These are phyloP conservation scores for Apocrypta bakeri DNA, from an alignment of 1,140 invertebrate genomes.

Conservation along the genomic window DNA sequence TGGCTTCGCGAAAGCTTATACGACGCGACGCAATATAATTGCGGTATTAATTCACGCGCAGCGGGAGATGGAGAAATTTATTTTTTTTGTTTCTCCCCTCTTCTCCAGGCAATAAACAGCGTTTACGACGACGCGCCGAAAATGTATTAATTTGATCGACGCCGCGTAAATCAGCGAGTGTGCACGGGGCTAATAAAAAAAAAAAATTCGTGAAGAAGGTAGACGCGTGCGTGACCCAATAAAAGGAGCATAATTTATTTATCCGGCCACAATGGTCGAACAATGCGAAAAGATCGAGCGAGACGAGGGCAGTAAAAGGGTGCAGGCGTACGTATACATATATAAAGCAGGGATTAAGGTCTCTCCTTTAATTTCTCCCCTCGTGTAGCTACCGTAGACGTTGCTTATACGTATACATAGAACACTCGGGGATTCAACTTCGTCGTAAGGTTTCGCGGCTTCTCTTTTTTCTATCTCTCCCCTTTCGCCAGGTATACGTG, in stretches of 20 bases:
- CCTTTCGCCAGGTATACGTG: neutral
- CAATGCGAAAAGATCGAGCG: neutral
- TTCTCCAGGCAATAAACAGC: neutral
- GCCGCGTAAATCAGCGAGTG: neutral
- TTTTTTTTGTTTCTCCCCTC: neutral
- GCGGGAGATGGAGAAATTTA: neutral
- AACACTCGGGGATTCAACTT: neutral
- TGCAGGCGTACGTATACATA: neutral
- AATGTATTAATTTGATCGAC: neutral
- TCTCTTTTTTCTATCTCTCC: conserved; percentile 16
- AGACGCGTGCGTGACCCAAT: neutral
- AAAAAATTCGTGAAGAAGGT: neutral
- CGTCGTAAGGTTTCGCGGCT: conserved; percentile 1
- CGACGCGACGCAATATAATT: conserved; percentile 21
- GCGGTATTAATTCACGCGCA: conserved; percentile 1
- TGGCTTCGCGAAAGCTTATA: neutral
- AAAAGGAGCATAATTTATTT: conserved; percentile 35
- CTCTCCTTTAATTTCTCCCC: conserved; percentile 27
- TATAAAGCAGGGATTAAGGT: conserved; percentile 25
- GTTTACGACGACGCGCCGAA: neutral
- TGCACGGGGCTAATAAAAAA: neutral
- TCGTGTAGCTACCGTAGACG: neutral
- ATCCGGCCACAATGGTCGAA: neutral
- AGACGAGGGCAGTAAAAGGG: neutral
- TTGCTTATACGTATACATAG: neutral